phyloP scores from a whole-genome alignment of 2,113 vertebrate genomes.

The Eptesicus fuscus region DNA sequence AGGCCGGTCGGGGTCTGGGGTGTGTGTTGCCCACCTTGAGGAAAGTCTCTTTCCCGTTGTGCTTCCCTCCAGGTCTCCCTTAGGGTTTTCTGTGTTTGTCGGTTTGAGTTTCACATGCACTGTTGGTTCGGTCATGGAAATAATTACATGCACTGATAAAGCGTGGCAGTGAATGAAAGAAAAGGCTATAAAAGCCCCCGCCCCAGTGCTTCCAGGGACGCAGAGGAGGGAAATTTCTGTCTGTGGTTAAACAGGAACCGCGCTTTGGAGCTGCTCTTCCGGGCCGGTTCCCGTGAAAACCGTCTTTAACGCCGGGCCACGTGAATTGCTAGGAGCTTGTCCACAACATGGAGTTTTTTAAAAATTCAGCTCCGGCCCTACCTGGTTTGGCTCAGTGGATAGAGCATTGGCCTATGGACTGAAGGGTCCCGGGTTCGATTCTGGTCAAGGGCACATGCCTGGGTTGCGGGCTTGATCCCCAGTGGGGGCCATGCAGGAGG shows the following conservation, averaged over 20 bases:
- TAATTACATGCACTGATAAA: neutral
- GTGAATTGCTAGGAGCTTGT: neutral
- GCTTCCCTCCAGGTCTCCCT: neutral
- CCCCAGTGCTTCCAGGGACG: neutral
- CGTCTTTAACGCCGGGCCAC: neutral
- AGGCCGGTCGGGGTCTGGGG: neutral
- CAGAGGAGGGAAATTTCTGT: neutral
- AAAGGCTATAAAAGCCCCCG: neutral
- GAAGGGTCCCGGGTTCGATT: too few relatives aligned
- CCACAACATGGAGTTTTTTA: neutral
- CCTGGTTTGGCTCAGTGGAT: too few relatives aligned
- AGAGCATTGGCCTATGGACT: too few relatives aligned
- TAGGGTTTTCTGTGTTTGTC: neutral
- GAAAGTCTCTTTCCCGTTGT: neutral
- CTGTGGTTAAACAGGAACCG: neutral
- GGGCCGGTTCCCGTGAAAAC: neutral
- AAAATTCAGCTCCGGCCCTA: neutral
- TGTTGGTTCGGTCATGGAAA: neutral
- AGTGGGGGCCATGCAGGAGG: too few relatives aligned
- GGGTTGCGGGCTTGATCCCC: too few relatives aligned
- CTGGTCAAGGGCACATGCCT: too few relatives aligned
- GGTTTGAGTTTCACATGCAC: neutral
- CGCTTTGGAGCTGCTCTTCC: neutral
- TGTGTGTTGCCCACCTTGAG: neutral
- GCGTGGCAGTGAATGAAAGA: slow-evolving; percentile 32